These are phyloP conservation scores for Sisor rabdophorus DNA, from an alignment of 2,113 vertebrate species.

Conservation along the genomic window DNA sequence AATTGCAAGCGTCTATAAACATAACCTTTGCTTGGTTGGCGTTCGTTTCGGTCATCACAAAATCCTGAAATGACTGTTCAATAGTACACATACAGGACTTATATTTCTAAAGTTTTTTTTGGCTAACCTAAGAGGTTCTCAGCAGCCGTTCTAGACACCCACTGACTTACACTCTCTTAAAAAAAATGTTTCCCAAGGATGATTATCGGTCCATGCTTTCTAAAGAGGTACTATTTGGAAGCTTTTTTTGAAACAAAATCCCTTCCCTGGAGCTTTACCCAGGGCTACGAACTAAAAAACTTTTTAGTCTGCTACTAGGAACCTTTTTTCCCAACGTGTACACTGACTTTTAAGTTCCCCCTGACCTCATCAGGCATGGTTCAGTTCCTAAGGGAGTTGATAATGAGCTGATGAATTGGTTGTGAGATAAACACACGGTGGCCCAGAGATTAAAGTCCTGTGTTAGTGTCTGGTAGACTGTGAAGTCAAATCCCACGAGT, in stretches of 20 bases:
- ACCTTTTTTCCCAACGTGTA: slow-evolving; percentile 15
- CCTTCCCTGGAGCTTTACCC: slow-evolving; percentile 6
- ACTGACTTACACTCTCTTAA: neutral
- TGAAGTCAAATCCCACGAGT: slow-evolving; percentile 19
- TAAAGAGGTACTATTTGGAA: slow-evolving; percentile 21
- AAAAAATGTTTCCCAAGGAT: slow-evolving; percentile 26
- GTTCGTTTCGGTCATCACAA: too few relatives aligned
- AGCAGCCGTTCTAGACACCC: neutral
- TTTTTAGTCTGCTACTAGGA: slow-evolving; percentile 7
- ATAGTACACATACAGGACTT: neutral
- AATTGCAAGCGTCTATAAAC: too few relatives aligned
- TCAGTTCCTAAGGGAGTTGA: slow-evolving; percentile 27
- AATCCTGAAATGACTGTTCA: neutral
- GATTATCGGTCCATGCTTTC: slow-evolving; percentile 23
- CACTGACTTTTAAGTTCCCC: slow-evolving; percentile 20
- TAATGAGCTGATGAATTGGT: slow-evolving; percentile 28
- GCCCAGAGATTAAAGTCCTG: slow-evolving; percentile 20
- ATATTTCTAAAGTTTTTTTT: neutral
- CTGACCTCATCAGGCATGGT: slow-evolving; percentile 25
- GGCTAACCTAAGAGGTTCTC: neutral
- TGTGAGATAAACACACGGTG: slow-evolving; percentile 28
- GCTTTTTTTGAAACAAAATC: slow-evolving; percentile 24
- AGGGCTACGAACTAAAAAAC: slow-evolving; percentile 14
- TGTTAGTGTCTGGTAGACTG: slow-evolving; percentile 10
- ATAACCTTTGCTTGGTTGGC: too few relatives aligned